Percentiles rank a stretch among this genome's conserved stretches.
phyloP scores from a whole-genome alignment of 2,113 vertebrate genomes.

The Triplophysa tibetana region DNA sequence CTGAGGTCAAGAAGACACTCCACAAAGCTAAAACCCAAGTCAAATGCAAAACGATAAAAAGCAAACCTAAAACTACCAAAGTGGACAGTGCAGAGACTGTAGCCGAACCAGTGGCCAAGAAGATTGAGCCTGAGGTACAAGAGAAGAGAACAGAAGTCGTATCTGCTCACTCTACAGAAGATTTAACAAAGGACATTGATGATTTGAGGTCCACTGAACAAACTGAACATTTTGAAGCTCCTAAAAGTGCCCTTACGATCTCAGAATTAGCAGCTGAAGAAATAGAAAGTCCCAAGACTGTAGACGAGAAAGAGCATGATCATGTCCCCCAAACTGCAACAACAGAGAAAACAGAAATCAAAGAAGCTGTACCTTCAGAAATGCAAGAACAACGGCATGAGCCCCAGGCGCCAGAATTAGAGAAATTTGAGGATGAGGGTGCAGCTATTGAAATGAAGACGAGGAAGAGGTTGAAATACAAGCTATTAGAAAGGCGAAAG shows the following conservation, averaged over 20 bases:
- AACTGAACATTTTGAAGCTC: slow-evolving; percentile 53
- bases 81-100: slow-evolving; percentile 65
- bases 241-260: slow-evolving; percentile 42
- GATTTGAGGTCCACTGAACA: slow-evolving; percentile 65
- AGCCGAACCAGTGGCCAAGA: slow-evolving; percentile 52
- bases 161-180: slow-evolving; percentile 79
- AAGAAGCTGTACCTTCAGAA: slow-evolving; percentile 57
- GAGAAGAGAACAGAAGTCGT: slow-evolving; percentile 67
- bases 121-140: slow-evolving; percentile 51
- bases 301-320: slow-evolving; percentile 6
- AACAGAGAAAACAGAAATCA: slow-evolving; percentile 52
- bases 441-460: slow-evolving; percentile 68
- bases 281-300: slow-evolving; percentile 35
- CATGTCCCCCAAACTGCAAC: slow-evolving; percentile 39
- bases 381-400: slow-evolving; percentile 59
- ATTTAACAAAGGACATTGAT: slow-evolving; percentile 87
- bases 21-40: slow-evolving; percentile 90
- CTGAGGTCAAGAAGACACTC: slow-evolving; percentile 94
- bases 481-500: slow-evolving; percentile 52
- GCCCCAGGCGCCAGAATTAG: slow-evolving; percentile 61
- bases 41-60: slow-evolving; percentile 82
- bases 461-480: slow-evolving; percentile 66
- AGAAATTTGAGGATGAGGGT: slow-evolving; percentile 73
- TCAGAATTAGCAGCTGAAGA: slow-evolving; percentile 46
- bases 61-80: slow-evolving; percentile 78